phyloP scores from a whole-genome alignment of 2,113 vertebrate species.

The Gobiocypris rarus region DNA sequence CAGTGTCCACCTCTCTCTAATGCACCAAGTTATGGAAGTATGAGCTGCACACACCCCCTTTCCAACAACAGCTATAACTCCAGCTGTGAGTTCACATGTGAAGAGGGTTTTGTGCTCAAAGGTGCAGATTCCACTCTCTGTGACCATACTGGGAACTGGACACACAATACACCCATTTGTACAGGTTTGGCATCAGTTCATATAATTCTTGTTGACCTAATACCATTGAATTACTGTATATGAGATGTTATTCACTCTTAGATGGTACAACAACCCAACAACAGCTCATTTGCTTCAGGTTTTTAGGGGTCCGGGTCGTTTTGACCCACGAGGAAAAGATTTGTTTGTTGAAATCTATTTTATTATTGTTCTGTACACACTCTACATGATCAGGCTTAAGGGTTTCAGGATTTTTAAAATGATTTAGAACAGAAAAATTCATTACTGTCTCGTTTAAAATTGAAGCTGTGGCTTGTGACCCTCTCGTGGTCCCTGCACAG shows the following conservation, averaged over 20 bases:
- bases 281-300: too few relatives aligned
- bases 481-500: constrained; percentile 43
- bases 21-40: constrained; percentile 23
- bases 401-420: not conserved
- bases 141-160: constrained; percentile 66
- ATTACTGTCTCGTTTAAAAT: not conserved
- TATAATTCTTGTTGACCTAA: not conserved
- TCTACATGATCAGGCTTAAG: not conserved
- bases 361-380: not conserved
- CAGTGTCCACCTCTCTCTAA: constrained; percentile 53
- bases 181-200: constrained; percentile 64
- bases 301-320: too few relatives aligned
- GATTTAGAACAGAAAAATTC: not conserved
- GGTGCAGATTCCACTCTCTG: constrained; percentile 63
- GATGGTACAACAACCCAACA: too few relatives aligned
- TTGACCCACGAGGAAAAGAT: too few relatives aligned
- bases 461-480: constrained; percentile 50
- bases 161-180: constrained; percentile 51
- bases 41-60: constrained; percentile 61
- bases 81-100: constrained; percentile 61
- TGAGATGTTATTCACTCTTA: not conserved
- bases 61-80: constrained; percentile 60
- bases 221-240: not conserved
- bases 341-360: too few relatives aligned
- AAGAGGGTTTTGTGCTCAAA: constrained; percentile 63